Evolutionary conservation across 2,113 vertebrate species (phyloP), one percentile per base, ranked within the genome.

Genomic region (Paraplagusia blochii): DNA sequence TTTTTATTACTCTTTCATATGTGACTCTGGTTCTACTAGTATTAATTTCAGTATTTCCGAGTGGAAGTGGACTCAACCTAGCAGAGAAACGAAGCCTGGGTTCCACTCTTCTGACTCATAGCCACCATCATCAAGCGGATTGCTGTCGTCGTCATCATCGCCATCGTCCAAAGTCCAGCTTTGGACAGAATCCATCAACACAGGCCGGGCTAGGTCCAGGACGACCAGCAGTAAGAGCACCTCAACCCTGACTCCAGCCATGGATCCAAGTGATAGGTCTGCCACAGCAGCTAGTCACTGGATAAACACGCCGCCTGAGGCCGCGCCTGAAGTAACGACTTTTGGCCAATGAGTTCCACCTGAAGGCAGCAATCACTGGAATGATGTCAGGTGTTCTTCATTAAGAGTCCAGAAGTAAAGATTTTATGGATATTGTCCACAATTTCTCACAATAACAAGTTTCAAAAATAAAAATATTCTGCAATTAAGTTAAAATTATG

Each of bases 221-320:
- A 40, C 38, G 11, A 40, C 38, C 38, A 40, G 13, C 38, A 40
- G 8, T 11, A 51, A 1, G 47, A 75, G 19, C 53, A 68, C 11
- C 36, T 38, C 58, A 8, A 56, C 16, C 47, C 51, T 17, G 18
- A 19, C 33, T 43, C 38, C 35, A 55, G 61, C 77, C 85, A 87
- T 86, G 46, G 59, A 17, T 66, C 53, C 57, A 44, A 12, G 34
- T 9, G 34, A 62, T 46, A 9, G 12, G 18, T 6, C 11, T 15
- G 33, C 9, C 4, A 9, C 44, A 13, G 38, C 57, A 14, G 11
- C 33, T n/a, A 5, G 15, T 7, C 8, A 0, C 34, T 1, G 9
- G 4, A 15, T 38, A 11, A 17, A 40, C 9, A 35, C 3, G 0
- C 0, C 0, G 1, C 1, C 33, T 16, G 11, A 6, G 1, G 35